A percentile compares a stretch with the other conserved stretches of the same genome.
Conservation (phyloP, 2,888 invertebrate genomes). For the Orthonychiurus folsomi region DNA sequence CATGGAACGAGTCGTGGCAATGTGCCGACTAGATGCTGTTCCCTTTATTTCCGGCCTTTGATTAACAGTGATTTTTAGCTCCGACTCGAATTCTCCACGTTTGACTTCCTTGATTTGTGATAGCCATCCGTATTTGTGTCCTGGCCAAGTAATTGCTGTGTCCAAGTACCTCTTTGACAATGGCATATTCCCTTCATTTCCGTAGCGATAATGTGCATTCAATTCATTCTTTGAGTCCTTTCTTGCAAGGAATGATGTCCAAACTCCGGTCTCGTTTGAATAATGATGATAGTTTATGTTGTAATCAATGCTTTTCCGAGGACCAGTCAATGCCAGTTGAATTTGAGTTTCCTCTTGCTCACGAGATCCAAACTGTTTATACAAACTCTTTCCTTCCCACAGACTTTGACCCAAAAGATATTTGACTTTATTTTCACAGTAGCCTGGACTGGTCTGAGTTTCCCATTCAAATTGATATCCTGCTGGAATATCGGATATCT, state of each 20-base stretch:
- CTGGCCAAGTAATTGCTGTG: slow-evolving; percentile 31
- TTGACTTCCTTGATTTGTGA: slow-evolving; percentile 29
- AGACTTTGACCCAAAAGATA: slow-evolving; percentile 38
- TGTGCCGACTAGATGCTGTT: slow-evolving; percentile 35
- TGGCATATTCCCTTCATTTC: background rate
- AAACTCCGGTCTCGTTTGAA: slow-evolving; percentile 22
- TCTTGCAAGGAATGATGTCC: slow-evolving; percentile 25
- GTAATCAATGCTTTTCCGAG: slow-evolving; percentile 40
- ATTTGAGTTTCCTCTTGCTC: slow-evolving; percentile 37
- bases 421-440: slow-evolving; percentile 40
- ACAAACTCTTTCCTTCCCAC: slow-evolving; percentile 41
- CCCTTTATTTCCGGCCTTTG: slow-evolving; percentile 29
- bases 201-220: slow-evolving; percentile 19
- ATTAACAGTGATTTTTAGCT: slow-evolving; percentile 30
- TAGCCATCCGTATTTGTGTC: slow-evolving; percentile 24
- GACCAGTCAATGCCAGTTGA: slow-evolving; percentile 34
- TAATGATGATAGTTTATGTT: slow-evolving; percentile 27
- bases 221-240: slow-evolving; percentile 23
- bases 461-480: slow-evolving; percentile 41
- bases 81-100: slow-evolving; percentile 33
- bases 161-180: slow-evolving; percentile 18
- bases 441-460: slow-evolving; percentile 38
- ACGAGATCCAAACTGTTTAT: slow-evolving; percentile 33
- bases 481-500: slow-evolving; percentile 38
- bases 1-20: slow-evolving; percentile 30